Evolutionary conservation across 2,113 vertebrate genomes (phyloP), one percentile per base, ranked within the genome.

Genomic region (Scalopus aquaticus): DNA sequence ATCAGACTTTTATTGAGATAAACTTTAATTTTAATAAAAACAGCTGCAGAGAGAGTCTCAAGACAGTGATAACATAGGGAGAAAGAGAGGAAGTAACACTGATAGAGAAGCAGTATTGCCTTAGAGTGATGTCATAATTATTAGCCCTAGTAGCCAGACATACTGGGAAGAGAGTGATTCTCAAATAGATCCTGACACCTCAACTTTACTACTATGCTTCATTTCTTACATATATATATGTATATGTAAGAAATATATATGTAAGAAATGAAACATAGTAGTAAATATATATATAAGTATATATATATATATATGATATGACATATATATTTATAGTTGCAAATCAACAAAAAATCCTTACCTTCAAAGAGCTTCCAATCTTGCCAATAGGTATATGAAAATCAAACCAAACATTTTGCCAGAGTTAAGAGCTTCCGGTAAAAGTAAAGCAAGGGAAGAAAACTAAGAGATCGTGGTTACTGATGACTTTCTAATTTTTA

Each of bases 21-120:
- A 80, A 77, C 10, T 70, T 94, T 70, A 83, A 46, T 83, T 39
- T 85, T 74, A 79, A 72, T 79, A 64, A 77, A 87, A 90, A 3
- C 5, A 56, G 17, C 80, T 46, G 17, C 39, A 80, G 10, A 28
- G 13, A 22, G n/a, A 93, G 5, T 65, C 39, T 32, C 11, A 94
- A 54, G n/a, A 12, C 44, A 46, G 28, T 19, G 54, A 4, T 35
- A 60, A 11, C 3, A 12, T 69, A 82, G 9, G 4, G 10, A 17
- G 0, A 8, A 16, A 4, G 8, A 9, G 5, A 3, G 24, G 26
- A 9, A 13, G 35, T 69, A 5, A 11, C 12, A 42, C 24, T 67
- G n/a, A 67, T 20, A 65, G 16, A 44, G 19, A 76, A 70, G 0
- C 2, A 42, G 13, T 30, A 4, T 67, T 88, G 20, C 37, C n/a